These are phyloP conservation scores for Monoplex corrugatus DNA, from an alignment of 2,888 invertebrate species.

Conservation along the genomic window DNA sequence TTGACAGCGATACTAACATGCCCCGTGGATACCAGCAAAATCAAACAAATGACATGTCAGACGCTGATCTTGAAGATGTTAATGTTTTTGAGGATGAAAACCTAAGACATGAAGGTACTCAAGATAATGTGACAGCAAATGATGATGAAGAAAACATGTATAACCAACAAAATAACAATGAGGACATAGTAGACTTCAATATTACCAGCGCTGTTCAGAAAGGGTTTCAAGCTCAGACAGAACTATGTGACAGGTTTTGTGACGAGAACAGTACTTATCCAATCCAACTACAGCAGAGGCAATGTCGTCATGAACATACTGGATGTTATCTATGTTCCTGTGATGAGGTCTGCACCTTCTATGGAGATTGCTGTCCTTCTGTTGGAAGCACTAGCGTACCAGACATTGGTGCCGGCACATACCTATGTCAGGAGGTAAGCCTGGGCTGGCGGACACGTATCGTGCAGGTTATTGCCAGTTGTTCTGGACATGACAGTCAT, in stretches of 20 bases:
- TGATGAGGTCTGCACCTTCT: slow-evolving; percentile 19
- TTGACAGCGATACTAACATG: too few species aligned
- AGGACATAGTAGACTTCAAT: not conserved
- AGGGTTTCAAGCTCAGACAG: slow-evolving; percentile 15
- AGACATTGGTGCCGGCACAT: not conserved
- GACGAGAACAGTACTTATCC: not conserved
- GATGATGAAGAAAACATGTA: too few species aligned
- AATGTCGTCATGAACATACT: not conserved
- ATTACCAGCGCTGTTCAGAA: not conserved
- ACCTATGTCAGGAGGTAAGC: not conserved
- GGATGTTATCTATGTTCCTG: slow-evolving; percentile 13
- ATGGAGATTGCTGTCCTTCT: slow-evolving; percentile 42
- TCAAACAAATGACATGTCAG: too few species aligned
- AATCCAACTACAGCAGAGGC: too few species aligned
- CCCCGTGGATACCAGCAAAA: too few species aligned
- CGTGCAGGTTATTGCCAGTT: slow-evolving; percentile 20
- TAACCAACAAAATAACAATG: too few species aligned
- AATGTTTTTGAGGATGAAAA: too few species aligned
- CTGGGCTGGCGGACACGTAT: not conserved
- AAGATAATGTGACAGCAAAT: not conserved
- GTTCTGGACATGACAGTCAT: not conserved
- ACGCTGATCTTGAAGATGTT: too few species aligned
- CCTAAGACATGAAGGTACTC: not conserved
- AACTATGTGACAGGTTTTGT: slow-evolving; percentile 18
- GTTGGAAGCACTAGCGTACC: not conserved